Conservation (phyloP, 2,797 vertebrate species). For the Falco rusticolus region DNA sequence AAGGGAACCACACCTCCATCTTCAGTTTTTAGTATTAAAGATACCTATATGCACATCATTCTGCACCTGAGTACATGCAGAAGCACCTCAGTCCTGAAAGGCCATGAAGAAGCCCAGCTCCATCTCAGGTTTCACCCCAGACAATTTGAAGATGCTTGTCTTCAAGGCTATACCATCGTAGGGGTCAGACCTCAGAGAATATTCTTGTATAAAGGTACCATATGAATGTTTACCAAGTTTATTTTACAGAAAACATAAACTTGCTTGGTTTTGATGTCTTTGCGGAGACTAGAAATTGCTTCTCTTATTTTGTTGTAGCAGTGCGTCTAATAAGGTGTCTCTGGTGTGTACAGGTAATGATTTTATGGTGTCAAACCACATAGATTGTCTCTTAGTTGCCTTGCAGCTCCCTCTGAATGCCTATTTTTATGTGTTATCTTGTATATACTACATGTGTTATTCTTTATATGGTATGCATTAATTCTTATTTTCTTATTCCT, state of each 20-base stretch:
- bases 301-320: neutral
- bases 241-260: neutral
- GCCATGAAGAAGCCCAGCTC: neutral
- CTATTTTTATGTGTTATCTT: neutral
- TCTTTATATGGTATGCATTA: neutral
- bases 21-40: neutral
- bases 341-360: neutral
- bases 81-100: neutral
- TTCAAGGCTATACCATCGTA: neutral
- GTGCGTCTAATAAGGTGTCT: neutral
- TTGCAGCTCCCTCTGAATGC: neutral
- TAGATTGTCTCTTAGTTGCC: neutral
- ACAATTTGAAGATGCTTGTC: neutral
- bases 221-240: neutral
- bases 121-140: neutral
- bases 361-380: neutral
- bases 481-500: neutral
- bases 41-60: rapidly evolving
- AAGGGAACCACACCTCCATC: neutral
- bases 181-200: neutral
- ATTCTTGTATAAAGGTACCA: neutral
- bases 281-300: neutral
- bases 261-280: neutral
- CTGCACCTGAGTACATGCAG: neutral
- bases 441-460: neutral